Base-by-base conservation (phyloP, 2,888 invertebrate species). In the Gasteruption jaculator region DNA sequence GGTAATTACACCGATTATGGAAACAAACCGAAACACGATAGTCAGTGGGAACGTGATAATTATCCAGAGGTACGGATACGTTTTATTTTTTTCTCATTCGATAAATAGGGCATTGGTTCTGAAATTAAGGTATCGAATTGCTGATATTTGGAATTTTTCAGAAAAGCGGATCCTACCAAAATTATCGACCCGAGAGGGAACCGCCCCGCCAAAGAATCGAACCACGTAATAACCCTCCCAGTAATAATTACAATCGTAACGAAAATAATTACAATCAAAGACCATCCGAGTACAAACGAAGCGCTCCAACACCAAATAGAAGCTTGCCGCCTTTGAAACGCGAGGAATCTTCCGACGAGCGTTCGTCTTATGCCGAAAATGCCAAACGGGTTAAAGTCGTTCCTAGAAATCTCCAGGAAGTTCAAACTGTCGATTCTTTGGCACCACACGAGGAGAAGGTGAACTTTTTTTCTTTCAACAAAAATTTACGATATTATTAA, bases 11-110 rank as follows among this genome's bases (percentile, higher is more conserved):
- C 45, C 24, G 58, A 50, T 38, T 61, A 58, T 33, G 58, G 58
- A 22, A 56, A 41, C 27, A 69, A 68, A 46, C 63, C 65, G 29
- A 66, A 65, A 51, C 54, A 58, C 4, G 64, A 65, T n/a, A 55
- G 38, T 45, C 59, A 57, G 4, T 58, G 66, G 60, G 57, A 60
- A 44, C 61, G 58, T 12, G 58, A 63, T 39, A 59, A 30, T 41
- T 64, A 68, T 50, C 55, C 53, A 43, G 61, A 67, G 53, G 68
- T 68, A 56, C 41, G 25, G 43, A 31, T 15, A 7, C n/a, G n/a
- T 27, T 26, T 11, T 26, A 32, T 37, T 20, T 27, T 36, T 14
- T n/a, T 33, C 11, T 18, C 24, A 7, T 25, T 14, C 6, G 18
- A 22, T 25, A 10, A 31, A 16, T 32, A 21, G 15, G 31, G 42